Conservation (phyloP, 2,888 invertebrate genomes). For the Nebria salina region DNA sequence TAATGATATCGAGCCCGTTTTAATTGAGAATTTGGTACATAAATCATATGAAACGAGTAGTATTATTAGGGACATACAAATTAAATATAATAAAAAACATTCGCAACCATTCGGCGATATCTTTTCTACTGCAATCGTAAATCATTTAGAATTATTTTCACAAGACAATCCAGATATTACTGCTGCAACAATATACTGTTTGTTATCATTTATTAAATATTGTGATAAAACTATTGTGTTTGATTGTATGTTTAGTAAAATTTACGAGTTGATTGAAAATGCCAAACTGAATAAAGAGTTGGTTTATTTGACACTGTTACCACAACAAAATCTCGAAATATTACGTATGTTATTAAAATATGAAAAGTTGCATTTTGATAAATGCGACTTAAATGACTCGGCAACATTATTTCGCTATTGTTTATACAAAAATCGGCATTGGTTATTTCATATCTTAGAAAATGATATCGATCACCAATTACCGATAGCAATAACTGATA, state of each 20-base stretch:
- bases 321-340: constrained; percentile 52
- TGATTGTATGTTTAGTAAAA: constrained; percentile 40
- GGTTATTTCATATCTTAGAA: constrained; percentile 57
- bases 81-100: constrained; percentile 37
- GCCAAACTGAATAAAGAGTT: constrained; percentile 53
- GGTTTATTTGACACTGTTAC: constrained; percentile 54
- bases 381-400: constrained; percentile 54
- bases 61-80: constrained; percentile 21
- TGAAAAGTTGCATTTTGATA: constrained; percentile 52
- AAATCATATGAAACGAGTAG: constrained; percentile 31
- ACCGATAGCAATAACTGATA: constrained; percentile 38
- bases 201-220: constrained; percentile 32
- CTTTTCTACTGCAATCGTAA: constrained; percentile 19
- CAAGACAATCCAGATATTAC: constrained; percentile 33
- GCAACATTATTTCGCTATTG: constrained; percentile 56
- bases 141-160: constrained; percentile 26
- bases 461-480: constrained; percentile 47
- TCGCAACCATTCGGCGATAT: constrained; percentile 16
- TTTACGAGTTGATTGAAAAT: constrained; percentile 52
- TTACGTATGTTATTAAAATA: constrained; percentile 52
- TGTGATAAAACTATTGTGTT: constrained; percentile 22
- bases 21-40: constrained; percentile 26
- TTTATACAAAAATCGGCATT: constrained; percentile 56
- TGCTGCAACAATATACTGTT: constrained; percentile 25
- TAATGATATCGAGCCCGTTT: constrained; percentile 14